Base-by-base conservation (phyloP, 2,797 vertebrate species). In the Halcyon chelicuti region DNA sequence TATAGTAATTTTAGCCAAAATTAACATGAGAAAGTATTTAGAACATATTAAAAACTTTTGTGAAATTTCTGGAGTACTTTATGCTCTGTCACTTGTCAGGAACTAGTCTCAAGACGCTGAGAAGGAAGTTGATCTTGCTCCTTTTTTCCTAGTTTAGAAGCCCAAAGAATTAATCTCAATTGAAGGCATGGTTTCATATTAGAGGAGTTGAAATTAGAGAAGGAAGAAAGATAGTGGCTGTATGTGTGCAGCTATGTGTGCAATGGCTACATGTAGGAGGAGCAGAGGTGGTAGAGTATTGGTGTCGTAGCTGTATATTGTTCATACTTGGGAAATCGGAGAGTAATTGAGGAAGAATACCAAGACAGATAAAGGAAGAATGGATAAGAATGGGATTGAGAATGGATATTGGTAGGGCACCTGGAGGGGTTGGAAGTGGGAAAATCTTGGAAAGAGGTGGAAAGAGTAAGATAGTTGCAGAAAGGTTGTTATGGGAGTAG, bases 221-320 rank as follows among this genome's bases (percentile, higher is more conserved):
- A 62, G 11, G 52, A 72, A 72, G 51, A 71, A 72, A 81, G 29
- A 25, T 2, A 58, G 15, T 20, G 18, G 12, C 46, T 72, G 1
- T 16, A 20, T 10, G 6, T 15, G 13, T 47, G 18, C 23, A 62
- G 12, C 54, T 55, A 2, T 12, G 6, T 33, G n/a, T 39, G 12
- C 9, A 10, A 21, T 70, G 52, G 14, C 28, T 75, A 1, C 19
- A 14, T 11, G 21, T n/a, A 52, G 33, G 74, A 85, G 26, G 55
- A 77, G 33, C 23, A 6, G 2, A 18, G 12, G 47, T 31, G 42
- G 37, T 39, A 39, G 75, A 67, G 31, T 20, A 5, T 26, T 73
- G 33, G 22, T 66, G 20, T 42, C 0, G 0, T 20, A 66, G 33
- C 23, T 15, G 2, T 10, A 16, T 33, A 7, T 9, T 57, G 31